These are phyloP conservation scores for Mustela nigripes DNA, from an alignment of 2,113 vertebrate genomes.

Conservation along the genomic window DNA sequence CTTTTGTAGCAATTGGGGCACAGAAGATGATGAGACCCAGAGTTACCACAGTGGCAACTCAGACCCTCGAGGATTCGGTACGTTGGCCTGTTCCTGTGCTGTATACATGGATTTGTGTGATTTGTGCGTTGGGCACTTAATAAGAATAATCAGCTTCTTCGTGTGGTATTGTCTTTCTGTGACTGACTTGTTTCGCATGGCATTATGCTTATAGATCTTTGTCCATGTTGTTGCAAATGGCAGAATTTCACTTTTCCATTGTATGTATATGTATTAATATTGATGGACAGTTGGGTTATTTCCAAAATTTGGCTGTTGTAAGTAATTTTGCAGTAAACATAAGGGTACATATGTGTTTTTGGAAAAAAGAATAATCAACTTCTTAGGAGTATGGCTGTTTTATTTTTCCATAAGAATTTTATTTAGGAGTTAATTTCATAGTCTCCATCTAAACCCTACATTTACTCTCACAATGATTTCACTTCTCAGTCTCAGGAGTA, in stretches of 20 bases:
- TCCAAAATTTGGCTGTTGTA: background rate
- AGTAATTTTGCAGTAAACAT: background rate
- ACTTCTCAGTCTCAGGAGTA: background rate
- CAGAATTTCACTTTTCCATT: background rate
- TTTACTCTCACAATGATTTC: slow-evolving; percentile 36
- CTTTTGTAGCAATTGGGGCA: slow-evolving; percentile 96
- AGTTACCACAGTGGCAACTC: slow-evolving; percentile 97
- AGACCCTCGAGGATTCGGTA: slow-evolving; percentile 98
- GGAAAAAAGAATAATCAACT: background rate
- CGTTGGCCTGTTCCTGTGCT: slow-evolving; percentile 45
- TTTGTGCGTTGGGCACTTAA: background rate
- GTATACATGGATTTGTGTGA: background rate
- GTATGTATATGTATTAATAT: background rate
- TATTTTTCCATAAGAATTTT: slow-evolving; percentile 44
- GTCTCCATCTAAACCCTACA: background rate
- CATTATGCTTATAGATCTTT: background rate
- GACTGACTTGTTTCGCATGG: background rate
- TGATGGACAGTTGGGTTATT: background rate
- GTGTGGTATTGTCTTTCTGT: background rate
- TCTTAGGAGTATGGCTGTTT: background rate
- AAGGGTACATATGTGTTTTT: background rate
- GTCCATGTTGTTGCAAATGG: background rate
- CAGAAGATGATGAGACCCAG: slow-evolving; percentile 93
- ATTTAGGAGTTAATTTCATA: slow-evolving; percentile 47
- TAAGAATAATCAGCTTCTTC: background rate